Evolutionary conservation across 2,797 vertebrate species (phyloP), one percentile per base, ranked within the genome.

Genomic region (Apodemus agrarius): DNA sequence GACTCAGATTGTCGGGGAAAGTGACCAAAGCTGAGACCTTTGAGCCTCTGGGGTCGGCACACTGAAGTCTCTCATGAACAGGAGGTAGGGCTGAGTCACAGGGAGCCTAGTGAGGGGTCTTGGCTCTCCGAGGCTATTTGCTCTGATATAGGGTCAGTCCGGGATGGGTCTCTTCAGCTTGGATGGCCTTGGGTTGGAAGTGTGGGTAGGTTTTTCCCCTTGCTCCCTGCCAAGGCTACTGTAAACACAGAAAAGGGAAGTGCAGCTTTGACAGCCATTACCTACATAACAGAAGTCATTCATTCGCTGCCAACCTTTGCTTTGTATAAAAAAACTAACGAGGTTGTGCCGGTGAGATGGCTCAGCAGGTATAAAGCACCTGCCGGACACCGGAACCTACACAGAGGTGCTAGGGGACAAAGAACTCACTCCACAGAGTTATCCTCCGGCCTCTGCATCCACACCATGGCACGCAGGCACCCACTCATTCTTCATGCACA

Each of bases 1-100:
- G 97, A 98, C 90, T 98, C 97, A 97, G 93, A 83, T 37, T 82
- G 96, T 89, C 95, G 97, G 82, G 74, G 69, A 97, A 97, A 96
- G 93, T 94, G 92, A 89, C 69, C 54, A 29, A n/a, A 79, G 22
- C 63, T 19, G 13, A 54, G 13, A 21, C 34, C 63, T 19, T 31
- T 31, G 40, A 29, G 86, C 1, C 11, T 46, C 76, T 79, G 40
- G n/a, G 54, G 54, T 81, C 26, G 40, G 21, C 2, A 12, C 29
- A 24, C 59, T 61, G 11, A 0, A 82, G 72, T 19, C 26, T 9
- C 22, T 21, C 4, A 43, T n/a, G 37, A 11, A 1, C 37, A 90
- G 72, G 21, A 84, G 21, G 14, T 31, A 49, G 34, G 46, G 57
- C 26, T 78, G 57, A 59, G 9, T 54, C 84, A 54, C 79, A 49